Evolutionary conservation across 92 coral and sea anemone species (phyloP), one percentile per base, ranked within the genome.

Genomic region (Blastomussa wellsi): DNA sequence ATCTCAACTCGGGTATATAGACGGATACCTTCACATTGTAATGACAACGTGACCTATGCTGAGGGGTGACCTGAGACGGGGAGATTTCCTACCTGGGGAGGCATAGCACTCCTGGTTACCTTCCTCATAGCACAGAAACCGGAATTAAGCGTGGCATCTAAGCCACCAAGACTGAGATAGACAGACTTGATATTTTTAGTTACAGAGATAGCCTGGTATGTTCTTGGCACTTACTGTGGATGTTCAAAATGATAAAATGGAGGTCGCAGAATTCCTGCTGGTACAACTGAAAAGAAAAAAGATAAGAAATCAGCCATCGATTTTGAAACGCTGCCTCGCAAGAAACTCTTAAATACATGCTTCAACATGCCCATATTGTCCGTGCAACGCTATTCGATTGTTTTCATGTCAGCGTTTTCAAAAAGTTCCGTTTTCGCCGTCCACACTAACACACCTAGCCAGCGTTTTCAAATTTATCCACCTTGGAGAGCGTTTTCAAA

Each of bases 251-350:
- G 84, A 72, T 79, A 91, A 57, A 91, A 83, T 36, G 94, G 94
- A 22, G 92, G 90, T 44, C 51, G 90, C 33, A 91, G 80, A 32
- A 91, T 81, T 26, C 85, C 94, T 11, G 90, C 94, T 15, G 90
- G 84, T 48, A 91, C 94, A 71, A 79, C 94, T 91, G 68, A 68
- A 84, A 79, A 52, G 60, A 19, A 59, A 85, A 78, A 33, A 42
- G 55, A 66, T 31, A 39, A 31, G 2, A 20, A 2, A 39, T 15
- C 1, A 29, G 57, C 3, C 26, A 3, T 7, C 64, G 14, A 14
- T 29, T 16, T 15, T 9, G 17, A 22, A 37, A 37, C 28, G 6
- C n/a, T 24, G n/a, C n/a, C n/a, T n/a, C n/a, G n/a, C n/a, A n/a
- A n/a, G n/a, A n/a, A n/a, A n/a, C n/a, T n/a, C n/a, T n/a, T n/a